Evolutionary conservation across 2,113 vertebrate genomes (phyloP), one percentile per base, ranked within the genome.

Genomic region (Aptenodytes patagonicus): DNA sequence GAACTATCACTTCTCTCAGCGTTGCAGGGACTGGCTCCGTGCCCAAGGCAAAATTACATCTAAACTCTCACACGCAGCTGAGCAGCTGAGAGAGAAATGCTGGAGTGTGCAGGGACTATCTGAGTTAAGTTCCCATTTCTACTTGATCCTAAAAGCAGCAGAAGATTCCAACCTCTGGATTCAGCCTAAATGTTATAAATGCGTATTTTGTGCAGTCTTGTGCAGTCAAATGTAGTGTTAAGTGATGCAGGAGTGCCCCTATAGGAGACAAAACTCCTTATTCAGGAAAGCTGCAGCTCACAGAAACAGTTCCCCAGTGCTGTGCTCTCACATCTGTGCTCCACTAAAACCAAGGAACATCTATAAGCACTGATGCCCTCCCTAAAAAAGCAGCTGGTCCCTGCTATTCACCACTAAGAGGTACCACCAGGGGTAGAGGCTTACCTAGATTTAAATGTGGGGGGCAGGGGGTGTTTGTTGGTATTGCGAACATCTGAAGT

Each of bases 31-130:
- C 84, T 98, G 97, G 96, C 96, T 93, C 87, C 1, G 2, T 61
- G 97, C 97, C 97, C 96, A 86, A 81, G 93, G 95, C 83, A 97
- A 96, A 97, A 98, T 98, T 95, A 92, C 64, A 85, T 92, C 71
- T 75, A 92, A 97, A 96, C 95, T 94, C 96, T 96, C 71, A 93
- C 40, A 42, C 0, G 2, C 38, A 70, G 75, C 92, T 90, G 91
- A 94, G 72, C 83, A 95, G 83, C 73, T 58, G 81, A 96, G 55
- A 87, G 68, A 68, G 62, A 86, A 71, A 58, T 65, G 87, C 40
- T 61, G 76, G 21, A 62, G 51, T 47, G 68, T 61, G 87, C 38
- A 83, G 91, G 60, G 94, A 89, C 87, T 87, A 19, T 90, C 65
- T 34, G 75, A 97, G 78, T 79, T 66, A 94, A 93, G 82, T 78